Conservation (phyloP, 2,113 vertebrate genomes). For the Garra rufa region DNA sequence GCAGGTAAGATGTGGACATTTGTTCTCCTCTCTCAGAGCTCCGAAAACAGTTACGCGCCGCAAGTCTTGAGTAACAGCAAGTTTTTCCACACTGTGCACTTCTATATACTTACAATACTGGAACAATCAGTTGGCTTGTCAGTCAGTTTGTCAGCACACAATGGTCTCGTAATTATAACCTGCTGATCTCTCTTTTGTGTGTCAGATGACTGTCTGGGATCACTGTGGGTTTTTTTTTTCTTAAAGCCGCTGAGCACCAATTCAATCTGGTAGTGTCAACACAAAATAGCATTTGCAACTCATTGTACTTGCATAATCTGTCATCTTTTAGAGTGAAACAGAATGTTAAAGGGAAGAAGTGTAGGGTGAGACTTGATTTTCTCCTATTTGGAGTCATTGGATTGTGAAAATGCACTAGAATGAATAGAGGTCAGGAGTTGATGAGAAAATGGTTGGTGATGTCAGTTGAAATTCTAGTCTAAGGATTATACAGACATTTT, state of each 20-base stretch:
- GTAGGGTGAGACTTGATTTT: not conserved
- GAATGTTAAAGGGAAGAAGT: not conserved
- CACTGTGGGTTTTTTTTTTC: not conserved
- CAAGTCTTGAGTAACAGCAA: constrained; percentile 21
- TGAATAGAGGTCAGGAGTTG: not conserved
- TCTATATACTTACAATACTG: constrained; percentile 9
- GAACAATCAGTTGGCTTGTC: constrained; percentile 38
- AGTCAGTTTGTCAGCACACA: constrained; percentile 27
- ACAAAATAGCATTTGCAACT: not conserved
- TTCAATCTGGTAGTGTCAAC: constrained; percentile 23
- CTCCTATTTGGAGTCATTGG: not conserved
- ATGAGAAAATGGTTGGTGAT: not conserved
- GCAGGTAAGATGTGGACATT: constrained; percentile 69
- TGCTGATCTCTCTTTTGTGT: constrained; percentile 27
- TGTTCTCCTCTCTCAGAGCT: not conserved
- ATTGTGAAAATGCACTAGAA: not conserved
- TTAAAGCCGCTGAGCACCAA: constrained; percentile 5
- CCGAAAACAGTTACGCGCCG: not conserved
- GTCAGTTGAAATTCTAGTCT: not conserved
- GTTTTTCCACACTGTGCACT: not conserved
- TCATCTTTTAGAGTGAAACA: not conserved
- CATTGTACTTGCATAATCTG: constrained; percentile 6
- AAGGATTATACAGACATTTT: not conserved
- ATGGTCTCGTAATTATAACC: constrained; percentile 39
- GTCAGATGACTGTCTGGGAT: constrained; percentile 40